Conservation (phyloP, 2,113 vertebrate species). For the Sylvia atricapilla region DNA sequence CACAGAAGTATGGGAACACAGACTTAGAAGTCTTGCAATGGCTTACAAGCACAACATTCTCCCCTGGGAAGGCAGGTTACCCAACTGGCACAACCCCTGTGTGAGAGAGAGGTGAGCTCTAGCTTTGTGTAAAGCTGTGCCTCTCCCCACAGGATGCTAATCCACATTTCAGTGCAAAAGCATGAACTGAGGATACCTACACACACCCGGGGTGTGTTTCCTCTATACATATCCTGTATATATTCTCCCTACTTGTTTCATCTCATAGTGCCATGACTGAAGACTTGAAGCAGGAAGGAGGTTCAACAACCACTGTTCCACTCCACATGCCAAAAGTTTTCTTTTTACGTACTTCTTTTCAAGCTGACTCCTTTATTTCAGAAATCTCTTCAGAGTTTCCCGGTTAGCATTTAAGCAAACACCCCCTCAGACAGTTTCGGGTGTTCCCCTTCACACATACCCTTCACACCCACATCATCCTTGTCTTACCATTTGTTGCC, state of each 20-base stretch:
- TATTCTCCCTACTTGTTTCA: background rate
- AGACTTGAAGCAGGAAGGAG: background rate
- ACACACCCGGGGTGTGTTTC: rapidly evolving
- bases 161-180: rapidly evolving
- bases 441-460: background rate
- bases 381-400: background rate
- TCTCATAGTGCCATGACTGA: background rate
- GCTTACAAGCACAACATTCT: background rate
- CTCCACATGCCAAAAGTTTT: background rate
- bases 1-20: rapidly evolving
- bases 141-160: background rate
- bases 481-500: background rate
- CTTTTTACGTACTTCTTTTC: background rate
- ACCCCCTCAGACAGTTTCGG: background rate
- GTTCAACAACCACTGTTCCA: background rate
- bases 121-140: background rate
- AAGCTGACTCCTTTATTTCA: background rate
- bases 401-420: background rate
- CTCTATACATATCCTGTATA: too few relatives aligned
- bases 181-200: rapidly evolving
- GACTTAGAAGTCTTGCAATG: too few relatives aligned
- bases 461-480: background rate
- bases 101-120: background rate
- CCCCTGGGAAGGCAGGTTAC: background rate
- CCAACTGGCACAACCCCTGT: background rate